Conservation (phyloP, 2,888 invertebrate species). For the Drosophila percnosoma region DNA sequence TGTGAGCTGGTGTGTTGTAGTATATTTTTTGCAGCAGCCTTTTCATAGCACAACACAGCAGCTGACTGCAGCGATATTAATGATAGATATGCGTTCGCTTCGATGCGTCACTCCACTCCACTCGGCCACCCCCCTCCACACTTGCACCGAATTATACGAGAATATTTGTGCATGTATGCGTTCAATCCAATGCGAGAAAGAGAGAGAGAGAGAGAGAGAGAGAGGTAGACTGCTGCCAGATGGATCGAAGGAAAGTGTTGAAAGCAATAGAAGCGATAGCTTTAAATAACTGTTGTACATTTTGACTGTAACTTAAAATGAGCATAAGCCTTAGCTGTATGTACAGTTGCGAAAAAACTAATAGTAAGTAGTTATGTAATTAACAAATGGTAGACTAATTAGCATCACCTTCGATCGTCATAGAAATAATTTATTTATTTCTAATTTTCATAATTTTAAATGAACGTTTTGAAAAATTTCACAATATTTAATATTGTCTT, state of each 20-base stretch:
- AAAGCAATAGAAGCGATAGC: background rate
- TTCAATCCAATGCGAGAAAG: slow-evolving; percentile 3
- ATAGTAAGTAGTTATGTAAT: too few relatives aligned
- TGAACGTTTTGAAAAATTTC: background rate
- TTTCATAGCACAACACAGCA: slow-evolving; percentile 73
- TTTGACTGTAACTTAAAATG: background rate
- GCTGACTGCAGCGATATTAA: slow-evolving; percentile 80
- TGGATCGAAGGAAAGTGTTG: slow-evolving; percentile 1
- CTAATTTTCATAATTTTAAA: background rate
- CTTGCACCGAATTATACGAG: slow-evolving; percentile 62
- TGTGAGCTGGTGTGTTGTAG: slow-evolving; percentile 17
- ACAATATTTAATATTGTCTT: background rate
- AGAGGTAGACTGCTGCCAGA: background rate
- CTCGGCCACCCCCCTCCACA: background rate
- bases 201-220: background rate
- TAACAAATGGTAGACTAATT: background rate
- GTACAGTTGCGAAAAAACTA: background rate
- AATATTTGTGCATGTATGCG: slow-evolving; percentile 52
- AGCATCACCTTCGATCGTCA: background rate
- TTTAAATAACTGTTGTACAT: slow-evolving; percentile 1
- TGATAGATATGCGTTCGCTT: slow-evolving; percentile 80
- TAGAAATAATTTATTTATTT: background rate
- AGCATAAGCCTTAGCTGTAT: background rate
- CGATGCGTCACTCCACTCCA: slow-evolving; percentile 59
- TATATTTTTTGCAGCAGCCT: slow-evolving; percentile 52